Percentiles rank a stretch among this genome's conserved stretches.
phyloP scores from a whole-genome alignment of 2,113 vertebrate genomes.

The Lota lota region DNA sequence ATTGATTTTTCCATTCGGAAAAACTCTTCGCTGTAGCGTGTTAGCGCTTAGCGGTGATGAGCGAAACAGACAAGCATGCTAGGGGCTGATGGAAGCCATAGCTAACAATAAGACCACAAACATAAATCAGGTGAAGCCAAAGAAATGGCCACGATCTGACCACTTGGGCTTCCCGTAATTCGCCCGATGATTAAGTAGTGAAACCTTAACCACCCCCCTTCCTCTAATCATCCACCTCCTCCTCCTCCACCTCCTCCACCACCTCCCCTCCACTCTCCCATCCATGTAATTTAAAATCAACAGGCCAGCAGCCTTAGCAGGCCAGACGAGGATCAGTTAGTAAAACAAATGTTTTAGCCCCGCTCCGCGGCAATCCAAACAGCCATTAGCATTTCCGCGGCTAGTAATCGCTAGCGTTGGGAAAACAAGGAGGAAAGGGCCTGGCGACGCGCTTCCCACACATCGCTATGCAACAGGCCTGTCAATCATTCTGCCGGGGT shows the following conservation, averaged over 20 bases:
- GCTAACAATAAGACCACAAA: slow-evolving; percentile 11
- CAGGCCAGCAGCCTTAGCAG: slow-evolving; percentile 26
- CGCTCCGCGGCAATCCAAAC: slow-evolving; percentile 58
- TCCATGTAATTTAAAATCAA: slow-evolving; percentile 54
- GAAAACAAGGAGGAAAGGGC: slow-evolving; percentile 54
- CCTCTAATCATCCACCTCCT: too few species aligned
- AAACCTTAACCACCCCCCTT: too few species aligned
- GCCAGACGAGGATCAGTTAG: slow-evolving; percentile 60
- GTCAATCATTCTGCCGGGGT: slow-evolving; percentile 29
- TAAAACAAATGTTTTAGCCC: slow-evolving; percentile 59
- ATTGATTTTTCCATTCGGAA: too few species aligned
- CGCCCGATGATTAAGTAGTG: slow-evolving; percentile 31
- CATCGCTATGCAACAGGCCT: slow-evolving; percentile 37
- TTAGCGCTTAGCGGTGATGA: too few species aligned
- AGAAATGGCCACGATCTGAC: neutral
- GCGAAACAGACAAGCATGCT: too few species aligned
- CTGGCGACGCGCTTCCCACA: slow-evolving; percentile 54
- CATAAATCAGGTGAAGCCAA: slow-evolving; percentile 34
- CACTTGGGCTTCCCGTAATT: slow-evolving; percentile 1
- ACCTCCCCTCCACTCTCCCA: slow-evolving; percentile 22
- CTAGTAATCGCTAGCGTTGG: slow-evolving; percentile 58
- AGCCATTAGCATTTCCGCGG: slow-evolving; percentile 71
- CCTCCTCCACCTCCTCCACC: too few species aligned
- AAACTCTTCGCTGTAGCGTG: too few species aligned
- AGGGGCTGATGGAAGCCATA: neutral